Conservation (phyloP, 2,888 invertebrate species). For the Oeneis ivallda region DNA sequence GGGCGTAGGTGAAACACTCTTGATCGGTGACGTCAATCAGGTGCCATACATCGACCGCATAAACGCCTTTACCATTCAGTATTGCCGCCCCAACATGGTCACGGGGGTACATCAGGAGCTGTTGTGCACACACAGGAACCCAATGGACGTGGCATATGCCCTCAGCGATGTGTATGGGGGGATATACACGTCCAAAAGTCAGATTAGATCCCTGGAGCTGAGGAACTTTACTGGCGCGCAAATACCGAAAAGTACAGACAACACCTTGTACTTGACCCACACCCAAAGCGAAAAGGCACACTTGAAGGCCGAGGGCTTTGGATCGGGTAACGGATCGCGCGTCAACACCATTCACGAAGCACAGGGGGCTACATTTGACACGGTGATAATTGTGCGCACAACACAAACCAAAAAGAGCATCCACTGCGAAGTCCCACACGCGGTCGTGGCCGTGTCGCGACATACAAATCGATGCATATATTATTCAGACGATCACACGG, state of each 20-base stretch:
- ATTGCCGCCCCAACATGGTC: too few species aligned
- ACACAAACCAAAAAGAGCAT: too few species aligned
- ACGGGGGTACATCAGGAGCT: background rate
- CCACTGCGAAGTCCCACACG: too few species aligned
- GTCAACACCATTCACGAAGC: background rate
- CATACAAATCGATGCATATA: background rate
- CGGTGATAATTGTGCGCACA: background rate
- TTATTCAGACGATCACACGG: background rate
- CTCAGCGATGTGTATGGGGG: background rate
- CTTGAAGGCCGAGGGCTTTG: background rate
- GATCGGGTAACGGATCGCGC: background rate
- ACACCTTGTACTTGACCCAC: too few species aligned
- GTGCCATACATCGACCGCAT: too few species aligned
- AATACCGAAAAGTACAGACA: background rate
- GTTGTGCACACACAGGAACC: background rate
- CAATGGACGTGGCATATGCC: conserved; percentile 6
- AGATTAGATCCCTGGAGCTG: background rate
- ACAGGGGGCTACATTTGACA: background rate
- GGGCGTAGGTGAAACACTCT: too few species aligned
- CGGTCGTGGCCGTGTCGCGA: too few species aligned
- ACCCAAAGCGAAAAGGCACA: conserved; percentile 3
- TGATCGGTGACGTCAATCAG: too few species aligned
- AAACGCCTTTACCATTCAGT: too few species aligned
- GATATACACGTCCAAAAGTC: background rate
- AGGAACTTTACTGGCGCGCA: background rate